A percentile compares a stretch with the other conserved stretches of the same genome.
These are phyloP conservation scores for Nemotelus pantherinus DNA, from an alignment of 2,888 invertebrate species.

Conservation along the genomic window DNA sequence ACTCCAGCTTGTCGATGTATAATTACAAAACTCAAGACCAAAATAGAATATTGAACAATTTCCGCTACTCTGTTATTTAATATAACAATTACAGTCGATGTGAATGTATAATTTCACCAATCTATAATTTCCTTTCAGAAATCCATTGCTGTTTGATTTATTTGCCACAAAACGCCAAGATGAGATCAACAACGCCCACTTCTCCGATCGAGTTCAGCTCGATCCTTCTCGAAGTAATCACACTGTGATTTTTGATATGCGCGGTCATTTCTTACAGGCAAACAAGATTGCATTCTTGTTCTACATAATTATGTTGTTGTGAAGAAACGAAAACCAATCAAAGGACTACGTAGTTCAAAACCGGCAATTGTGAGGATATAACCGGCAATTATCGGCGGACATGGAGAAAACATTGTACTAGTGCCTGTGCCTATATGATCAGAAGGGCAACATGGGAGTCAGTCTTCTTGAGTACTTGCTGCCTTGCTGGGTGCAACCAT, in stretches of 20 bases:
- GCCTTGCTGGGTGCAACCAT: too few species aligned
- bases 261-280: constrained; percentile 36
- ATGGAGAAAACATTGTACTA: constrained; percentile 14
- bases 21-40: constrained; percentile 21
- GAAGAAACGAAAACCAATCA: constrained; percentile 44
- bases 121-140: constrained; percentile 42
- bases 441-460: constrained; percentile 33
- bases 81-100: constrained; percentile 35
- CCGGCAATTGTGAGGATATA: constrained; percentile 39
- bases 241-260: constrained; percentile 27
- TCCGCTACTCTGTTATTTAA: constrained; percentile 33
- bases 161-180: constrained; percentile 36
- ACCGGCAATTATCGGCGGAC: constrained; percentile 38
- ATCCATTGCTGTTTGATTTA: constrained; percentile 41
- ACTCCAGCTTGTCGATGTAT: neutral
- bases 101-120: constrained; percentile 32
- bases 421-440: neutral
- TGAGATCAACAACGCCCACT: constrained; percentile 42
- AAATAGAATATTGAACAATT: constrained; percentile 31
- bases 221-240: neutral
- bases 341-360: constrained; percentile 41
- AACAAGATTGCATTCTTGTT: constrained; percentile 43
- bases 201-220: constrained; percentile 24
- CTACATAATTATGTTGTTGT: constrained; percentile 44
- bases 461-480: neutral